A percentile compares a stretch with the other conserved stretches of the same genome.
Evolutionary conservation across 2,113 vertebrate genomes (phyloP).

Genomic region (Siniperca chuatsi): DNA sequence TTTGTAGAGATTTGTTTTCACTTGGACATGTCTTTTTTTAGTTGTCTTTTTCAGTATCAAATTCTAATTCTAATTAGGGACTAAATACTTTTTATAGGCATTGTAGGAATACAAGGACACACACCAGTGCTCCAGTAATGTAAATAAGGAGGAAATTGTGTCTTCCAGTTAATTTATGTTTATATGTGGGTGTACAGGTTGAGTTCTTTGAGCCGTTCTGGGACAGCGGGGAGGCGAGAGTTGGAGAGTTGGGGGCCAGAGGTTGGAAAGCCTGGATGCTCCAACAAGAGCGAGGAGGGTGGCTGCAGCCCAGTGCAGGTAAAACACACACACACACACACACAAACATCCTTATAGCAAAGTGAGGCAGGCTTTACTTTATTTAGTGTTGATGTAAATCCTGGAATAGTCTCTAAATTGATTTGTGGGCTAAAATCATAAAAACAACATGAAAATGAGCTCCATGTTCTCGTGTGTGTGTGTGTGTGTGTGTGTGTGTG

Average conservation of each 20-base stretch:
- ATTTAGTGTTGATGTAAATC: background rate
- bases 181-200: constrained; percentile 78
- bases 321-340: constrained; percentile 25
- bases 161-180: background rate
- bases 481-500: constrained; percentile 8
- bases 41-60: too few species aligned
- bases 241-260: constrained; percentile 92
- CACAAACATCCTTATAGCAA: background rate
- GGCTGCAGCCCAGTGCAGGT: constrained; percentile 90
- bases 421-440: background rate
- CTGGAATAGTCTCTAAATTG: background rate
- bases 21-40: too few species aligned
- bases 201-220: constrained; percentile 98
- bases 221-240: constrained; percentile 94
- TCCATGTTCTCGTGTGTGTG: background rate
- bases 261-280: constrained; percentile 97
- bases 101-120: background rate
- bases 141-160: background rate
- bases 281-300: constrained; percentile 96
- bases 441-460: background rate
- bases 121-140: too few species aligned
- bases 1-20: too few species aligned
- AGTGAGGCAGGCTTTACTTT: background rate
- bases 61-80: too few species aligned
- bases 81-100: background rate